Evolutionary conservation across 2,113 vertebrate genomes (phyloP).

Genomic region (Lichenostomus cassidix): DNA sequence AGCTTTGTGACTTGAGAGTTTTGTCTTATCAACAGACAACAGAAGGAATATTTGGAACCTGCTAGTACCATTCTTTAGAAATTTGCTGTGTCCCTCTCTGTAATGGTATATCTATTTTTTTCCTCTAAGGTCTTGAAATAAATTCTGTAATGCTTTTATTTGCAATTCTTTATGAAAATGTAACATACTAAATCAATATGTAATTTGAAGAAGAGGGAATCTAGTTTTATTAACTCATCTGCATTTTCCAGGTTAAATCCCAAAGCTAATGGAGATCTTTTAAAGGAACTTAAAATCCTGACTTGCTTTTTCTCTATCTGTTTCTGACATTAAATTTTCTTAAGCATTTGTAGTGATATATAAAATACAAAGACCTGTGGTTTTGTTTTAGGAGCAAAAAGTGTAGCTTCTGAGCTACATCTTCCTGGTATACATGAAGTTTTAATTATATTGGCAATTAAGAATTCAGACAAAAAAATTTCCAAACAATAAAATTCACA

Average conservation of each 20-base stretch:
- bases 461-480: neutral
- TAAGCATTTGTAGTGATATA: neutral
- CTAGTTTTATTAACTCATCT: neutral
- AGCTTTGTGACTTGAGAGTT: constrained; percentile 16
- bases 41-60: constrained; percentile 14
- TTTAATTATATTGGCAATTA: neutral
- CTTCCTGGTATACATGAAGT: neutral
- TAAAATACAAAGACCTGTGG: neutral
- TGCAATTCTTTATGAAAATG: neutral
- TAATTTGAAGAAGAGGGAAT: neutral
- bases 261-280: neutral
- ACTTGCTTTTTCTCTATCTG: neutral
- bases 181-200: neutral
- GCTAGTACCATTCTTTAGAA: neutral
- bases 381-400: neutral
- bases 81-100: neutral
- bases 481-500: neutral
- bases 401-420: neutral
- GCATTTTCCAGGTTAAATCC: neutral
- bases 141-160: neutral
- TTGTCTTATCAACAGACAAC: constrained; percentile 16
- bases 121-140: neutral
- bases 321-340: neutral
- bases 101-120: neutral
- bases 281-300: neutral